Evolutionary conservation across 2,113 vertebrate genomes (phyloP).

Genomic region (Procavia capensis): DNA sequence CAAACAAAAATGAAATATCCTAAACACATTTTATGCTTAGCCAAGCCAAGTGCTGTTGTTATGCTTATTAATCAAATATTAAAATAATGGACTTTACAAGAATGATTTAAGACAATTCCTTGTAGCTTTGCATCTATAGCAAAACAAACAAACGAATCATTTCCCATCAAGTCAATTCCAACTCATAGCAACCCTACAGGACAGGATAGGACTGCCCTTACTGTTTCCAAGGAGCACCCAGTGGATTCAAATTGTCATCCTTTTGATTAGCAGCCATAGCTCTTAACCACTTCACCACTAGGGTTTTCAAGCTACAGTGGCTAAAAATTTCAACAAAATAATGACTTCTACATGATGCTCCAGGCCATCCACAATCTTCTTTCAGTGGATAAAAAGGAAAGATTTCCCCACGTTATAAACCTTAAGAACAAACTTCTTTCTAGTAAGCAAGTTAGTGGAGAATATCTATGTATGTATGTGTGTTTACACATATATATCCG

Average conservation of each 20-base stretch:
- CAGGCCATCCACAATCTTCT: neutral
- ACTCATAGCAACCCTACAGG: too few species aligned
- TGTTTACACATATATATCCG: neutral
- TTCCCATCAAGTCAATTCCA: too few species aligned
- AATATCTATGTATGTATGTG: too few species aligned
- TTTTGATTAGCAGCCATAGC: too few species aligned
- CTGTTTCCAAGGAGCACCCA: too few species aligned
- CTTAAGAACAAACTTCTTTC: neutral
- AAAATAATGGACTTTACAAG: neutral
- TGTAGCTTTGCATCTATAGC: neutral
- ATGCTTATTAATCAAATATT: conserved; percentile 13
- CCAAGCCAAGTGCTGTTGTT: too few species aligned
- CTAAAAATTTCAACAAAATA: neutral
- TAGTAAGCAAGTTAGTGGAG: neutral
- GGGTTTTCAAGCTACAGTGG: too few species aligned
- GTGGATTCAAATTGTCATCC: too few species aligned
- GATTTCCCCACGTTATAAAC: neutral
- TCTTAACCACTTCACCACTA: too few species aligned
- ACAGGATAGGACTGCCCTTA: too few species aligned
- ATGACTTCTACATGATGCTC: neutral
- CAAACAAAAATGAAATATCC: neutral
- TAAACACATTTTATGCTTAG: neutral
- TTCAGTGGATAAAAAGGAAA: neutral
- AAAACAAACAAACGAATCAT: too few species aligned
- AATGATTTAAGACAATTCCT: neutral